Percentiles rank a stretch among this genome's conserved stretches.
Evolutionary conservation across 2,888 invertebrate genomes (phyloP).

Genomic region (Embidobia sp.): DNA sequence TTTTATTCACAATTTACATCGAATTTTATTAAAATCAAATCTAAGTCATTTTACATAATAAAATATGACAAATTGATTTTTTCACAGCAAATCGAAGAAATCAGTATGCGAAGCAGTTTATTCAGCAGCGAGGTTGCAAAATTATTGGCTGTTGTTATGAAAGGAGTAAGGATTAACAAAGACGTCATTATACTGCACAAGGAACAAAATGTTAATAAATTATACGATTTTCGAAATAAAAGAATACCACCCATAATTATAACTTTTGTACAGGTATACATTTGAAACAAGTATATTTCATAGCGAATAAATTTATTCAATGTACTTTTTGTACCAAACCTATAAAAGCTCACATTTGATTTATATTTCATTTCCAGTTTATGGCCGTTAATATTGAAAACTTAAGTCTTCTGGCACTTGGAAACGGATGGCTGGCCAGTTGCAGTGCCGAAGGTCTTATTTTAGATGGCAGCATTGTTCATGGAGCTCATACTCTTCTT

Average conservation of each 20-base stretch:
- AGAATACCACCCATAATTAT: conserved; percentile 91
- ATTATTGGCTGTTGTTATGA: conserved; percentile 90
- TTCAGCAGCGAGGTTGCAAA: conserved; percentile 94
- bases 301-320: too few relatives aligned
- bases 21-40: too few relatives aligned
- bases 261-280: conserved; percentile 93
- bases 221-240: conserved; percentile 87
- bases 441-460: conserved; percentile 87
- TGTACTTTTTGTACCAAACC: neutral
- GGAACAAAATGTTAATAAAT: conserved; percentile 72
- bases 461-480: conserved; percentile 87
- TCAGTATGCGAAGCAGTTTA: conserved; percentile 92
- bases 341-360: too few relatives aligned
- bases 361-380: conserved; percentile 87
- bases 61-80: too few relatives aligned
- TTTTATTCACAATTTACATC: too few relatives aligned
- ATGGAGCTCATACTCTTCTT: conserved; percentile 86
- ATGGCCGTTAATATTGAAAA: conserved; percentile 93
- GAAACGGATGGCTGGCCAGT: conserved; percentile 87
- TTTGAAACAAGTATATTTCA: too few relatives aligned
- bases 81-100: conserved; percentile 91
- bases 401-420: conserved; percentile 85
- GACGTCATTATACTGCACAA: conserved; percentile 83
- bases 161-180: conserved; percentile 91
- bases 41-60: too few relatives aligned